Base-by-base conservation (phyloP, 23 tunicate genomes). In the Halocynthia aurantium region DNA sequence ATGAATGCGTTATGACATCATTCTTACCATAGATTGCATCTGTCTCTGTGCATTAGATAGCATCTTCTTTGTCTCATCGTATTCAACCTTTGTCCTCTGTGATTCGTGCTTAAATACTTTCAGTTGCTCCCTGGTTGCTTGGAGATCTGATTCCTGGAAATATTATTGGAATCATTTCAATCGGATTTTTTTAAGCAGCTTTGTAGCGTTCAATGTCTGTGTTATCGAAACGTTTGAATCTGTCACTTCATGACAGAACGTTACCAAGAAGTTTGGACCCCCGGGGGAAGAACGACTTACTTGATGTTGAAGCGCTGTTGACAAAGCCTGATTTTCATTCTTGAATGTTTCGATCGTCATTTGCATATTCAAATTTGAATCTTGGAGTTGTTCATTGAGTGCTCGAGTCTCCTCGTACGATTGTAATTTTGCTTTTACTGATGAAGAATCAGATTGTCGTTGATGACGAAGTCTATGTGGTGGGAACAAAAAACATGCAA, bases 351-450 rank as follows among this genome's bases (percentile, higher is more conserved):
- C 96, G 11, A 89, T 20, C 0, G 87, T 17, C 58, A 74, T 62
- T 52, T 89, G 96, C 85, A 89, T 76, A 55, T 84, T 64, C 0
- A 89, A 69, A 67, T 80, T 89, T 20, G 88, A 85, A 44, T 89
- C 88, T 51, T 79, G 73, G 0, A 89, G 80, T 22, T 66, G 75
- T 57, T 89, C 85, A 5, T 84, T 75, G 55, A 57, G 72, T 61
- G 61, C 55, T 54, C 76, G 80, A 12, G 85, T 84, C 70, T 89
- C 88, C 51, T 80, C 64, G 82, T 72, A 76, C 50, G 86, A 52
- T 54, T 65, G 72, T 5, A 72, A 80, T n/a, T 66, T 61, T 2
- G 96, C 68, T 55, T 64, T 81, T 52, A 67, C 77, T 5, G 71
- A 67, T 22, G 81, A 68, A 15, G 68, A 56, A 22, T 80, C 85